Evolutionary conservation across 2,113 vertebrate species (phyloP).

Genomic region (Antechinus stuartii): DNA sequence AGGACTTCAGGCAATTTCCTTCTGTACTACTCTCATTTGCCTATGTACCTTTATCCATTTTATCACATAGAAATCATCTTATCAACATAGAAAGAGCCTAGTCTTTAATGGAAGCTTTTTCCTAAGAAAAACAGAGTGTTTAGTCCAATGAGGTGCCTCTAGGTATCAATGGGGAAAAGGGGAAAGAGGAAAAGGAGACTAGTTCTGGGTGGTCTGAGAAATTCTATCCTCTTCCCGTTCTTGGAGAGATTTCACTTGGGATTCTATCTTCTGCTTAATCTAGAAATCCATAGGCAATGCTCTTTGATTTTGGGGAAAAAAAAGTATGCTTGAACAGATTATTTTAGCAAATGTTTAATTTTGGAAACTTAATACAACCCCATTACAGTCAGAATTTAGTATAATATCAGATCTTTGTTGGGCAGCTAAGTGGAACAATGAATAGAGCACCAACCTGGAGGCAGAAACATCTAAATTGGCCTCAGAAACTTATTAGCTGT

Average conservation of each 20-base stretch:
- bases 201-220: not conserved
- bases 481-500: not conserved
- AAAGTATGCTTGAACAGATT: not conserved
- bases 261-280: not conserved
- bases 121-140: not conserved
- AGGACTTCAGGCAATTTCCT: not conserved
- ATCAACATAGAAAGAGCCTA: not conserved
- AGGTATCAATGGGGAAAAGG: not conserved
- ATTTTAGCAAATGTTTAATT: not conserved
- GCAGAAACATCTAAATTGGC: not conserved
- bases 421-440: not conserved
- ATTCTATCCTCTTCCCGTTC: not conserved
- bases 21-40: not conserved
- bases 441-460: not conserved
- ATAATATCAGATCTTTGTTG: not conserved
- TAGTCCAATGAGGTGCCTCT: not conserved
- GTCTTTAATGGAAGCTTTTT: not conserved
- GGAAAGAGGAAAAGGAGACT: not conserved
- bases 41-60: not conserved
- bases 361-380: not conserved
- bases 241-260: not conserved
- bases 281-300: not conserved
- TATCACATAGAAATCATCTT: not conserved
- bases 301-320: not conserved
- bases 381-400: not conserved